A percentile compares a stretch with the other conserved stretches of the same genome.
phyloP scores from a whole-genome alignment of 2,888 invertebrate genomes.

The Lycocerus yunnanus region DNA sequence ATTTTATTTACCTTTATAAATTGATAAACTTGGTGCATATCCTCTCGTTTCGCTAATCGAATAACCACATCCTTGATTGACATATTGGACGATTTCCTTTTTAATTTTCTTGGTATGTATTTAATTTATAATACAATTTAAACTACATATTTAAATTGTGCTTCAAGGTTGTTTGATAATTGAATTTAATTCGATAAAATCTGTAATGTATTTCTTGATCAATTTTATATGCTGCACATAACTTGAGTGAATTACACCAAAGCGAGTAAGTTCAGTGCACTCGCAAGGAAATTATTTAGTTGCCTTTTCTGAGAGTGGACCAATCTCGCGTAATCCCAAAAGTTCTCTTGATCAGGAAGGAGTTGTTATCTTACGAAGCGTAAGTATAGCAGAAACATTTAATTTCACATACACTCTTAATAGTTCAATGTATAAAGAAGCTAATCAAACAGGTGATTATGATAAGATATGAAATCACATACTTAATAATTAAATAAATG shows the following conservation, averaged over 20 bases:
- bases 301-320: not conserved
- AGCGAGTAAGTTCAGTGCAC: not conserved
- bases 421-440: too few species aligned
- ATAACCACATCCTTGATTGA: slow-evolving; percentile 44
- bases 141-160: not conserved
- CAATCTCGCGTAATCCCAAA: too few species aligned
- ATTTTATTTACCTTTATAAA: slow-evolving; percentile 61
- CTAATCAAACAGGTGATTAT: not conserved
- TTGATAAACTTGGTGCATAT: slow-evolving; percentile 60
- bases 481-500: too few species aligned
- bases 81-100: not conserved
- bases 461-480: too few species aligned
- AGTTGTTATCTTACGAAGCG: too few species aligned
- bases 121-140: not conserved
- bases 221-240: not conserved
- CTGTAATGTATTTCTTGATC: not conserved
- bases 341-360: too few species aligned
- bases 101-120: not conserved
- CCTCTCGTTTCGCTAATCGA: slow-evolving; percentile 58
- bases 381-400: too few species aligned
- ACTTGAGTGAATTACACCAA: not conserved
- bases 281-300: not conserved
- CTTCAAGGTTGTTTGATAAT: not conserved
- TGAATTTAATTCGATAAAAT: not conserved
- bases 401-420: too few species aligned